phyloP scores from a whole-genome alignment of 2,888 invertebrate species.

The Drosophila pseudotalamancana region DNA sequence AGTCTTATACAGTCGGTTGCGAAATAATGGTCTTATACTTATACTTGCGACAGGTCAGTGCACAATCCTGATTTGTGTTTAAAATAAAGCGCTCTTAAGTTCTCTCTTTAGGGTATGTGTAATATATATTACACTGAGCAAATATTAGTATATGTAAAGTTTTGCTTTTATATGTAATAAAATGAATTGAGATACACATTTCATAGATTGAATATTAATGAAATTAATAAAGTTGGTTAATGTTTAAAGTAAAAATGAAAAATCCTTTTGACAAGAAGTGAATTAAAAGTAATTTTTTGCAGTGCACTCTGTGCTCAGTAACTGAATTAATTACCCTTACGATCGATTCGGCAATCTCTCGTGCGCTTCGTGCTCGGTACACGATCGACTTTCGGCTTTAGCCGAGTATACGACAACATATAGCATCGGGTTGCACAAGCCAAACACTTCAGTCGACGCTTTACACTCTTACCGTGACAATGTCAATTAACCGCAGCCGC shows the following conservation, averaged over 20 bases:
- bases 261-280: too few relatives aligned
- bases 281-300: conserved; percentile 2
- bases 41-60: conserved; percentile 59
- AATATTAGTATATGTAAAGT: too few relatives aligned
- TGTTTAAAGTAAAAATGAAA: too few relatives aligned
- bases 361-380: conserved; percentile 1
- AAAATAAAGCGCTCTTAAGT: conserved; percentile 4
- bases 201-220: too few relatives aligned
- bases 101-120: not conserved
- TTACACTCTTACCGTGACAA: conserved; percentile 43
- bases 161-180: too few relatives aligned
- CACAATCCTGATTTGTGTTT: conserved; percentile 34
- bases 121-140: too few relatives aligned
- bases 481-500: conserved; percentile 35
- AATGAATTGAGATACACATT: too few relatives aligned
- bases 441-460: conserved; percentile 57
- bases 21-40: conserved; percentile 10
- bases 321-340: conserved; percentile 7
- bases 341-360: conserved; percentile 1
- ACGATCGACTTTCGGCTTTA: conserved; percentile 12
- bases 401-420: conserved; percentile 18
- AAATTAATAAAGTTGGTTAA: too few relatives aligned
- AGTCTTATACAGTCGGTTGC: not conserved
- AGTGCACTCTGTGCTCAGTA: conserved; percentile 17
- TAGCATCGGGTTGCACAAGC: conserved; percentile 19